Evolutionary conservation across 2,113 vertebrate genomes (phyloP), one percentile per base, ranked within the genome.

Genomic region (Ceyx melanurus): DNA sequence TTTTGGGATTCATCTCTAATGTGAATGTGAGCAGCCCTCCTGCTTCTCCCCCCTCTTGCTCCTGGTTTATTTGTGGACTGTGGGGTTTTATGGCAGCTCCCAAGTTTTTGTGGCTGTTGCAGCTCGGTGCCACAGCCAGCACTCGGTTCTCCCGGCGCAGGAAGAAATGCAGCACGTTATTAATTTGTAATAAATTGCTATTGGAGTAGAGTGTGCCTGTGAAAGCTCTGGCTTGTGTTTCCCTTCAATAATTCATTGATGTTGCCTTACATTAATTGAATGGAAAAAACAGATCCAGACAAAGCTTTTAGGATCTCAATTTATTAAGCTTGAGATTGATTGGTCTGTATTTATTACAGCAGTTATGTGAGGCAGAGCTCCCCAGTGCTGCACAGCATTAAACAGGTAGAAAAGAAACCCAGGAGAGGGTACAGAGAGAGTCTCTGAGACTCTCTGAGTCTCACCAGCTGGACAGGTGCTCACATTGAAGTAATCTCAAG

Each of bases 201-300:
- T 35, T 40, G 78, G 92, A 96, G 89, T 18, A 8, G 70, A 73
- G 70, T 1, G 3, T 28, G 15, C 40, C 70, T 87, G 70, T 71
- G 78, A 54, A 82, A 92, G 92, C 45, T 61, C 82, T 62, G 85
- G 91, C 79, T 96, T 65, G 6, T 73, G 15, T 96, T 95, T 94
- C 95, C 58, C 68, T 43, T 96, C 79, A 94, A 94, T 96, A 96
- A 96, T 96, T 95, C 61, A 94, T 88, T 13, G 54, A 56, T 71
- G 33, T 61, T 74, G 91, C 50, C 42, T 81, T 88, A 8, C 71
- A 48, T 82, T 94, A 92, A 93, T 84, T 68, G 82, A 37, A 95
- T 60, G 91, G 91, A 77, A 70, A 86, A 68, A 89, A 43, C 72
- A 50, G 85, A 76, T 56, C 64, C 29, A 20, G 83, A 53, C n/a